A percentile compares a stretch with the other conserved stretches of the same genome.
These are phyloP conservation scores for Adineta ricciae DNA, from an alignment of 2,888 invertebrate genomes.

Conservation along the genomic window DNA sequence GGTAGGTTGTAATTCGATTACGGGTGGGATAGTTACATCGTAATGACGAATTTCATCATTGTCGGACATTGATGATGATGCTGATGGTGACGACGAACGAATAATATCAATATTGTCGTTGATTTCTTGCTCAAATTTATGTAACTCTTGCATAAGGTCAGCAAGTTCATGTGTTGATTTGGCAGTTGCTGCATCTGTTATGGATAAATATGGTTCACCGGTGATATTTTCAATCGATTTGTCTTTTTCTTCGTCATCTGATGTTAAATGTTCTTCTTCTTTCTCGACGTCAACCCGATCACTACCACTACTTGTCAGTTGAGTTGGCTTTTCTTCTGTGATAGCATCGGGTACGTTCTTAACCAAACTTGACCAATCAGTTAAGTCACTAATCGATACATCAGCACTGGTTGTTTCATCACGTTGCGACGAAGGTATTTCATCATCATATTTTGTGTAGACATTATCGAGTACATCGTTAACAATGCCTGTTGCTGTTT, in stretches of 20 bases:
- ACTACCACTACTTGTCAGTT: background rate
- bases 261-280: background rate
- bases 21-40: background rate
- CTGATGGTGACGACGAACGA: background rate
- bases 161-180: background rate
- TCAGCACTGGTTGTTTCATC: constrained; percentile 5
- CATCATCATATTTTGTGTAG: background rate
- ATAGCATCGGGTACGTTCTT: background rate
- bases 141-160: background rate
- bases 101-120: background rate
- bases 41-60: constrained; percentile 19
- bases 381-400: background rate
- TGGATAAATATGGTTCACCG: background rate
- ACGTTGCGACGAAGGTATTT: background rate
- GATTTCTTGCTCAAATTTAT: background rate
- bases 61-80: background rate
- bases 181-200: background rate
- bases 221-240: background rate
- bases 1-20: background rate
- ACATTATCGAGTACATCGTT: background rate
- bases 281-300: too few species aligned
- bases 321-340: background rate
- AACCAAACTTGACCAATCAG: background rate
- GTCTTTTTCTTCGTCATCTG: background rate
- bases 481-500: background rate